A percentile compares a stretch with the other conserved stretches of the same genome.
phyloP scores from a whole-genome alignment of 2,888 invertebrate genomes.

The Scaeva pyrastri region DNA sequence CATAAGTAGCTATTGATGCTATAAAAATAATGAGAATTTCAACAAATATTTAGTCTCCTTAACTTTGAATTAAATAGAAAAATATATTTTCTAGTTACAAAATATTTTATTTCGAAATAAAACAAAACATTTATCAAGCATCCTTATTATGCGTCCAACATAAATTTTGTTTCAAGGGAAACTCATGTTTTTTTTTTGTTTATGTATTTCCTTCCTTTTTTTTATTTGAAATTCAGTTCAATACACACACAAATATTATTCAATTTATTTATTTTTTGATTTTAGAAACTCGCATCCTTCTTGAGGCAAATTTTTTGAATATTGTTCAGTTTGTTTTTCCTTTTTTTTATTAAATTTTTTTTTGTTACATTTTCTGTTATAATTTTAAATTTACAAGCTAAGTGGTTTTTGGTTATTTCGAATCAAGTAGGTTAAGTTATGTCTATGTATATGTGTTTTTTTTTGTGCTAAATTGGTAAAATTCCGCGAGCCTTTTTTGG shows the following conservation, averaged over 20 bases:
- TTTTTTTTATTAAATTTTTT: background rate
- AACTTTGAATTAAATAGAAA: no score
- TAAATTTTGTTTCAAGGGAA: no score
- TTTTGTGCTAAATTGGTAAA: slow-evolving; percentile 22
- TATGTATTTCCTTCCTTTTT: background rate
- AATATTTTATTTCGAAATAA: no score
- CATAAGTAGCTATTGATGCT: no score
- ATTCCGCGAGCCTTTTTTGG: slow-evolving; percentile 10
- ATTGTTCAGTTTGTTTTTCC: background rate
- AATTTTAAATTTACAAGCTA: slow-evolving; percentile 55
- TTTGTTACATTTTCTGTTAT: slow-evolving; percentile 6
- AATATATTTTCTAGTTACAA: no score
- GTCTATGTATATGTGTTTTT: background rate
- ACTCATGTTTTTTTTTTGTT: background rate
- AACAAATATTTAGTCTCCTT: no score
- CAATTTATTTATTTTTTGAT: slow-evolving; percentile 35
- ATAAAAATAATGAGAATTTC: no score
- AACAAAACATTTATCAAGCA: no score
- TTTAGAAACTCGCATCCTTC: background rate
- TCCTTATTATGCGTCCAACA: no score
- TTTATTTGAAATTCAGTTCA: slow-evolving; percentile 5
- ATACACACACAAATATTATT: slow-evolving; percentile 28
- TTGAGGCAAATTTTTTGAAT: background rate
- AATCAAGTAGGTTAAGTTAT: slow-evolving; percentile 49
- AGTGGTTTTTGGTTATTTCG: slow-evolving; percentile 65